phyloP scores from a whole-genome alignment of 1,140 invertebrate species.

The Sycophaga agraensis region DNA sequence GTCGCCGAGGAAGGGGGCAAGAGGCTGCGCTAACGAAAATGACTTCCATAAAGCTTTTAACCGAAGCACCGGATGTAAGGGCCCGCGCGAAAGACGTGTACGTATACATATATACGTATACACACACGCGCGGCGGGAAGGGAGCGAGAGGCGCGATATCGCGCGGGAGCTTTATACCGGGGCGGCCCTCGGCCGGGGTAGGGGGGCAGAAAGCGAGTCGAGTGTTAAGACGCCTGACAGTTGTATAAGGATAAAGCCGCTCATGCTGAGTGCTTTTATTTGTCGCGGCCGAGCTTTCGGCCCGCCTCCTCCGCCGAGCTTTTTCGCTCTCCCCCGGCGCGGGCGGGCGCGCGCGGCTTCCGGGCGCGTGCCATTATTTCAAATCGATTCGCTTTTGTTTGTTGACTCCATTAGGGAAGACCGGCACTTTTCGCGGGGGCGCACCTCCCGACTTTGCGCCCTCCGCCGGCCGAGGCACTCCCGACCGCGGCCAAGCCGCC shows the following conservation, averaged over 20 bases:
- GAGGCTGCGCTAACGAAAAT: slow-evolving; percentile 40
- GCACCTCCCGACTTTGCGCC: no score
- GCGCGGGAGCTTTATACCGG: slow-evolving; percentile 25
- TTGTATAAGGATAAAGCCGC: slow-evolving; percentile 55
- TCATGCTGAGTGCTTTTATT: slow-evolving; percentile 55
- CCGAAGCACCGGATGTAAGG: slow-evolving; percentile 2
- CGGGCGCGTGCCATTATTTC: slow-evolving; percentile 48
- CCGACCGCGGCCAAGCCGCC: no score
- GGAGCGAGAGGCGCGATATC: slow-evolving; percentile 25
- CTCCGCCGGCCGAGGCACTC: no score
- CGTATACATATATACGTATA: no score
- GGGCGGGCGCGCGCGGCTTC: slow-evolving; percentile 31
- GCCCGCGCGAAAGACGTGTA: background rate
- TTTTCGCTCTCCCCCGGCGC: no score
- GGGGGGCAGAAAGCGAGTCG: slow-evolving; percentile 25
- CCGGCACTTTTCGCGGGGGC: slow-evolving; percentile 19
- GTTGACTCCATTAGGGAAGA: slow-evolving; percentile 50
- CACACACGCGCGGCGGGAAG: background rate
- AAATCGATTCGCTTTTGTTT: slow-evolving; percentile 55
- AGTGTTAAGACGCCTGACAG: slow-evolving; percentile 52
- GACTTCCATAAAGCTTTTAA: slow-evolving; percentile 48
- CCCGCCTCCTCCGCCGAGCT: no score
- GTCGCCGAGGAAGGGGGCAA: slow-evolving; percentile 18
- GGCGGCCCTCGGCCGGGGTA: background rate
- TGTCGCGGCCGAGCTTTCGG: slow-evolving; percentile 37